A percentile compares a stretch with the other conserved stretches of the same genome.
Conservation (phyloP, 2,888 invertebrate species). For the Platycheirus rosarum region DNA sequence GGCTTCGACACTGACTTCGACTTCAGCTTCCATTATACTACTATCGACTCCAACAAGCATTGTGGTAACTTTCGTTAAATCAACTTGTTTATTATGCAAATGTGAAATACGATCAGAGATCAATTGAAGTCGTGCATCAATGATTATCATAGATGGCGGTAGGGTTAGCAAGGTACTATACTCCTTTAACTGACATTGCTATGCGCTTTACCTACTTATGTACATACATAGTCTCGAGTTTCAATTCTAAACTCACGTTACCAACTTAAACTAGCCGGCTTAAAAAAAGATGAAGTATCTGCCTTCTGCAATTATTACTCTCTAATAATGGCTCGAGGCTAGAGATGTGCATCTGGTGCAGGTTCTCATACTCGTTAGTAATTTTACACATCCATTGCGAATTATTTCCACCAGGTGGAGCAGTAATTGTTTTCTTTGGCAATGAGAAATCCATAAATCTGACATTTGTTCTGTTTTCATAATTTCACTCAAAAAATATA, state of each 20-base stretch:
- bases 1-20: background rate
- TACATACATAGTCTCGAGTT: background rate
- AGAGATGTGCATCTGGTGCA: background rate
- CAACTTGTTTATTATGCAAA: slow-evolving; percentile 40
- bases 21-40: background rate
- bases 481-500: background rate
- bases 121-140: slow-evolving; percentile 30
- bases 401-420: background rate
- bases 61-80: slow-evolving; percentile 24
- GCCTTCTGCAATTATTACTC: background rate
- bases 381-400: background rate
- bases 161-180: background rate
- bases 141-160: background rate
- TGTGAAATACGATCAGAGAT: slow-evolving; percentile 33
- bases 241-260: background rate
- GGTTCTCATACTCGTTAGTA: background rate
- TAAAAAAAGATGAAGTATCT: background rate
- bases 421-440: background rate
- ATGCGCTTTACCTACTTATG: no score
- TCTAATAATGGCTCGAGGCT: background rate
- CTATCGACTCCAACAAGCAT: background rate
- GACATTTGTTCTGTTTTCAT: background rate
- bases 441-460: background rate
- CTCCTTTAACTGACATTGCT: background rate
- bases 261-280: background rate